Conservation (phyloP, 2,888 invertebrate genomes). For the Branchellion lobata region DNA sequence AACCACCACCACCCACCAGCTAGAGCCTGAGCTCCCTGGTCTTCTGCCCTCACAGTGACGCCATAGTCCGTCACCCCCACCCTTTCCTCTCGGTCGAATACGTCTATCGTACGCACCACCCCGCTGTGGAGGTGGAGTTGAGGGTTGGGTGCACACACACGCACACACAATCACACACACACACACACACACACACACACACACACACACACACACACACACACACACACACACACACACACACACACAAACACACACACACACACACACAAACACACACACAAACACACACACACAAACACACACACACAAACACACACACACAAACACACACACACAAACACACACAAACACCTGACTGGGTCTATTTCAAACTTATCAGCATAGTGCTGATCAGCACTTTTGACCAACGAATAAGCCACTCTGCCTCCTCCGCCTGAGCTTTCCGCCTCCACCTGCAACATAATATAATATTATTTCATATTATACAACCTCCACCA, state of each 20-base stretch:
- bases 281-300: too few relatives aligned
- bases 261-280: too few relatives aligned
- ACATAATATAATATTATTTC: slow-evolving; percentile 40
- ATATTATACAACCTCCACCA: too few relatives aligned
- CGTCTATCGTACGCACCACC: slow-evolving; percentile 73
- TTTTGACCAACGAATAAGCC: slow-evolving; percentile 89
- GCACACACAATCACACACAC: too few relatives aligned
- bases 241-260: too few relatives aligned
- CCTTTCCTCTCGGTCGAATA: slow-evolving; percentile 78
- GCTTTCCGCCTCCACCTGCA: slow-evolving; percentile 82
- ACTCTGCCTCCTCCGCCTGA: slow-evolving; percentile 87
- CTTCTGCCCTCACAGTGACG: slow-evolving; percentile 88
- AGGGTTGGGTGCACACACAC: too few relatives aligned
- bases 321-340: too few relatives aligned
- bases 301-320: too few relatives aligned
- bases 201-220: too few relatives aligned
- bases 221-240: too few relatives aligned
- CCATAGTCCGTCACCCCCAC: slow-evolving; percentile 55
- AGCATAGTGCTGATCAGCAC: slow-evolving; percentile 70
- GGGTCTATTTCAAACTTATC: slow-evolving; percentile 93
- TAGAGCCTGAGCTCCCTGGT: slow-evolving; percentile 92
- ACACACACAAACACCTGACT: slow-evolving; percentile 63
- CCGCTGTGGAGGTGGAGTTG: slow-evolving; percentile 68
- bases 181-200: too few relatives aligned
- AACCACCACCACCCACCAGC: slow-evolving; percentile 69